Conservation (phyloP, 2,113 vertebrate genomes). For the Oplegnathus fasciatus region DNA sequence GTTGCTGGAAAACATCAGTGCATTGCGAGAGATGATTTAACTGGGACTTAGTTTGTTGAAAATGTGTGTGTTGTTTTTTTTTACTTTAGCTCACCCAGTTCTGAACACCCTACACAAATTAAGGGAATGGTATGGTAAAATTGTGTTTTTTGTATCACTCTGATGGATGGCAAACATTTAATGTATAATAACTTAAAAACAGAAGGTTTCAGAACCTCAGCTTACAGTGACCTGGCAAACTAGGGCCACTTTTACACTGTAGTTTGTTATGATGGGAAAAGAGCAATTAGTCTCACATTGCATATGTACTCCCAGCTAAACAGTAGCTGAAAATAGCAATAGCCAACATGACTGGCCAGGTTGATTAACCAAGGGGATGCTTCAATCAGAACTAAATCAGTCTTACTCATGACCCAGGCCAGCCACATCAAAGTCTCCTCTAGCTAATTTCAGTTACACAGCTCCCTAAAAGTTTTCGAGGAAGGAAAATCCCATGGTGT, state of each 20-base stretch:
- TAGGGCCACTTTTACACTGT: background rate
- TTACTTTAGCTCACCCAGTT: background rate
- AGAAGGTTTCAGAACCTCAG: slow-evolving; percentile 7
- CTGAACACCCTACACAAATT: background rate
- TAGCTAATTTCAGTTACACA: slow-evolving; percentile 44
- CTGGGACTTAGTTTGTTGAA: background rate
- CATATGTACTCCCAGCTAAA: slow-evolving; percentile 21
- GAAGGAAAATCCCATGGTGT: slow-evolving; percentile 26
- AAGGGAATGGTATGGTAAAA: background rate
- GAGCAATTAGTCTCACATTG: slow-evolving; percentile 18
- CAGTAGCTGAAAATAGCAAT: slow-evolving; percentile 37
- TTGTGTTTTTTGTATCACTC: background rate
- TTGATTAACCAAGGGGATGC: slow-evolving; percentile 34
- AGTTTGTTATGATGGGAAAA: background rate
- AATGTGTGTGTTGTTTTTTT: background rate
- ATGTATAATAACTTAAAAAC: background rate
- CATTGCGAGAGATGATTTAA: slow-evolving; percentile 9
- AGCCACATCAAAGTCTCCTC: slow-evolving; percentile 55
- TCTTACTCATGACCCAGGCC: slow-evolving; percentile 30
- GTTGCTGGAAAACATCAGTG: slow-evolving; percentile 22
- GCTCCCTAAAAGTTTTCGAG: background rate
- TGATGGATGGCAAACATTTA: background rate
- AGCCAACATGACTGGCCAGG: slow-evolving; percentile 25
- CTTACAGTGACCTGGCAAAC: background rate
- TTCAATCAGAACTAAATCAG: slow-evolving; percentile 51